A percentile compares a stretch with the other conserved stretches of the same genome.
phyloP scores from a whole-genome alignment of 2,113 vertebrate species.

The Chauna torquata region DNA sequence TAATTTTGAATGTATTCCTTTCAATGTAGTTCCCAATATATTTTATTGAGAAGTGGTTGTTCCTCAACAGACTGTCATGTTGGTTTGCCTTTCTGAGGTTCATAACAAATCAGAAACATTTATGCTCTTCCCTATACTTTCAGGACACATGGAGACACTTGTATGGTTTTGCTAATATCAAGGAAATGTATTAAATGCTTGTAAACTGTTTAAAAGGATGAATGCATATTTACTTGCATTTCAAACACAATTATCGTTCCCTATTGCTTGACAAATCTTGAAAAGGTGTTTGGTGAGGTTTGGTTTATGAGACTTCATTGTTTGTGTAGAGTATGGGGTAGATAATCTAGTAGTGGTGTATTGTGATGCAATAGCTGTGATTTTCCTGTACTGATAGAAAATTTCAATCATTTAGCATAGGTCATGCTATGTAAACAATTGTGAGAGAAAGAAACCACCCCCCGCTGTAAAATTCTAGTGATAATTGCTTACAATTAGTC shows the following conservation, averaged over 20 bases:
- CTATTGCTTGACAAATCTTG: neutral
- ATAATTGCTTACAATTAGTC: neutral
- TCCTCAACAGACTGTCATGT: neutral
- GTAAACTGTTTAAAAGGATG: neutral
- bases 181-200: neutral
- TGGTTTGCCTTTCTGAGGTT: neutral
- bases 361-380: neutral
- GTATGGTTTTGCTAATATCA: neutral
- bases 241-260: neutral
- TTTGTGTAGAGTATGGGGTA: neutral
- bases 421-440: neutral
- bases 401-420: neutral
- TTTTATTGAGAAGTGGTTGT: neutral
- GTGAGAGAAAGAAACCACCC: neutral
- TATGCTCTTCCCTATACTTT: neutral
- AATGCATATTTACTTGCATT: neutral
- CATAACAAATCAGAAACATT: neutral
- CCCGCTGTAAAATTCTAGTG: neutral
- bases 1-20: neutral
- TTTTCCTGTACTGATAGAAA: neutral
- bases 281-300: neutral
- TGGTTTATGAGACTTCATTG: neutral
- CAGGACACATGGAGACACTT: neutral
- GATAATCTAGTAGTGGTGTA: neutral
- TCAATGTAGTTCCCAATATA: neutral